A percentile compares a stretch with the other conserved stretches of the same genome.
Conservation (phyloP, 2,797 vertebrate species). For the Onychomys arenicola region DNA sequence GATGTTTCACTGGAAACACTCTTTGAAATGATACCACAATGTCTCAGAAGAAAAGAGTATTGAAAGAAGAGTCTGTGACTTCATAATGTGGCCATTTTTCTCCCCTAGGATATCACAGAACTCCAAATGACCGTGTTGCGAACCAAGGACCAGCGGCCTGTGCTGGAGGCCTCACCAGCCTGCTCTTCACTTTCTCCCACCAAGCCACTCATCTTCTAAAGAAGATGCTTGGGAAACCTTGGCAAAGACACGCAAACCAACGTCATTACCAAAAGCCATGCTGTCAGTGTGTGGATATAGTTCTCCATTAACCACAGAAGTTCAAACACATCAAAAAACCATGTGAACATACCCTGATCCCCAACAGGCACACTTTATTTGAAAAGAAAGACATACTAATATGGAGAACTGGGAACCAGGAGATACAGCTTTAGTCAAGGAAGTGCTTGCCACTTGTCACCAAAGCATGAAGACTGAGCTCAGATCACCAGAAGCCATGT, state of each 20-base stretch:
- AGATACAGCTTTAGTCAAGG: not conserved
- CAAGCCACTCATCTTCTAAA: not conserved
- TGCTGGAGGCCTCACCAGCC: not conserved
- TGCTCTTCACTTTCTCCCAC: not conserved
- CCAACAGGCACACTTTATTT: not conserved
- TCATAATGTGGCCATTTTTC: not conserved
- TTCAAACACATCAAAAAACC: not conserved
- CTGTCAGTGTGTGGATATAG: not conserved
- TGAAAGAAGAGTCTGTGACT: not conserved
- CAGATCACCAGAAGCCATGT: not conserved
- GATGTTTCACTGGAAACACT: not conserved
- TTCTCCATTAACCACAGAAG: not conserved
- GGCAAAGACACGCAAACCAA: not conserved
- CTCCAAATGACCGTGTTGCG: not conserved
- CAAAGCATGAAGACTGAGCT: no score
- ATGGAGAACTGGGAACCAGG: not conserved
- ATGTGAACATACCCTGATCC: not conserved
- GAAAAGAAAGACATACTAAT: not conserved
- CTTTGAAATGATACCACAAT: slow-evolving; percentile 45
- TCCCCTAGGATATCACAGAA: not conserved
- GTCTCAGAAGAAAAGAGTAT: slow-evolving; percentile 40
- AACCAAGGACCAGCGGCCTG: not conserved
- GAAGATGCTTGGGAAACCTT: slow-evolving; percentile 28
- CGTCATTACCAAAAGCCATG: not conserved
- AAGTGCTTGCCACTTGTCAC: not conserved